Evolutionary conservation across 2,888 invertebrate genomes (phyloP).

Genomic region (Acanthosoma haemorrhoidale): DNA sequence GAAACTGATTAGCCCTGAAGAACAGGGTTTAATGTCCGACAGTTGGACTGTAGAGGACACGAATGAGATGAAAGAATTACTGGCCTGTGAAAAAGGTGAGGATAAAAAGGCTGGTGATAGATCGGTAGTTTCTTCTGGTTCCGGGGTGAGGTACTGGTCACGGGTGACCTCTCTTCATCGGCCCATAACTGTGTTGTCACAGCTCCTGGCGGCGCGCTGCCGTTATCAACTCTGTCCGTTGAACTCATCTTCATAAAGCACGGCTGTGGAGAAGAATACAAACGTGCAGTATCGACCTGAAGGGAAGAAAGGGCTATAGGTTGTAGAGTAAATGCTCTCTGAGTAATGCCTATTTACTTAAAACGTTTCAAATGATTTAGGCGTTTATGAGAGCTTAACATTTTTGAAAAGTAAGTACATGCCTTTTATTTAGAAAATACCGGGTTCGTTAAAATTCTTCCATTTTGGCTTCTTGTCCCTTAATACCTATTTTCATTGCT

Average conservation of each 20-base stretch:
- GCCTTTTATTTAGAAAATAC: too few species aligned
- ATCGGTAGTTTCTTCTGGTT: slow-evolving; percentile 17
- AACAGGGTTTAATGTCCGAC: slow-evolving; percentile 6
- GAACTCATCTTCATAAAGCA: background rate
- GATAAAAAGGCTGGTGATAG: background rate
- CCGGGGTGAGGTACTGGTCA: slow-evolving; percentile 1
- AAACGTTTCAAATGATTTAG: too few species aligned
- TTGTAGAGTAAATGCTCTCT: too few species aligned
- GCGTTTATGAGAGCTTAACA: too few species aligned
- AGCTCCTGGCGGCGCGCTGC: background rate
- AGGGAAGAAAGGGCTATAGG: too few species aligned
- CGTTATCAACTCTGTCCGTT: slow-evolving; percentile 4
- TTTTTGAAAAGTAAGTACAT: too few species aligned
- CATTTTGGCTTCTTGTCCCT: too few species aligned
- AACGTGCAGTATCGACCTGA: too few species aligned
- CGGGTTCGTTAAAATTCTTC: too few species aligned
- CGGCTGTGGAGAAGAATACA: too few species aligned
- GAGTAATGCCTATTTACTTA: too few species aligned
- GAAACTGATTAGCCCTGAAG: background rate
- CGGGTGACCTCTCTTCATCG: slow-evolving; percentile 19
- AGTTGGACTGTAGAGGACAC: slow-evolving; percentile 1
- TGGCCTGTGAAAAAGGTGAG: background rate
- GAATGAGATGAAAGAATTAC: slow-evolving; percentile 19
- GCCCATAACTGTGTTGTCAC: slow-evolving; percentile 9
- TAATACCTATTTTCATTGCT: too few species aligned